Base-by-base conservation (phyloP, 2,113 vertebrate genomes). In the Bujurquina vittata region DNA sequence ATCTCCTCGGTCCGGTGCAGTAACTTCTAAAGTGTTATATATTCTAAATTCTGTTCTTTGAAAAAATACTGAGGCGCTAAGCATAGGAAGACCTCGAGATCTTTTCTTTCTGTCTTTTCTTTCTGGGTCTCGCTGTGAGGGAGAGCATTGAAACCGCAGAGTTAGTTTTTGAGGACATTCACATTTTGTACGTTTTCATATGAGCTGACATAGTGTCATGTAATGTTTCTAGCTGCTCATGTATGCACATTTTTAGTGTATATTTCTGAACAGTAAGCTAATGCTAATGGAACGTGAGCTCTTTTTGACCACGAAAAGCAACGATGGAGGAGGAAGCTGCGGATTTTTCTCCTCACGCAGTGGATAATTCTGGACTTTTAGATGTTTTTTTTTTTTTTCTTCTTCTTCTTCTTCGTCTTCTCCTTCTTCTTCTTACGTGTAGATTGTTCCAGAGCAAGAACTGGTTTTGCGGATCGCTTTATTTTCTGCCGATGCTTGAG, bases 121-220 rank as follows among this genome's bases (percentile, higher is more conserved):
- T 97, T 97, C 96, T 94, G 91, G 96, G 96, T 97, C 97, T 97
- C 97, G 97, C 97, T 97, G 97, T 96, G 75, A 93, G 95, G 96
- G 96, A 95, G 95, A 96, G 95, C 96, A 97, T 96, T 95, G 96
- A 95, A 96, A 95, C 92, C 94, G 96, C 97, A 96, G 94, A 97
- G 95, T 52, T 97, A 97, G 97, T 97, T 99, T 98, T 97, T 96
- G 96, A 96, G 97, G 95, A 97, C 97, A 97, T 97, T 96, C 97
- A 97, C 97, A 97, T 98, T 99, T 98, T 98, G 97, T 99, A 98
- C 96, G 97, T 98, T 98, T 99, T 98, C 97, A 98, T 98, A 99
- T 95, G 96, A 97, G 97, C 97, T 96, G 96, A 97, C 97, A 95
- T 98, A 96, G 97, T 97, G 97, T 97, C 96, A 96, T 97, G 97